Conservation (phyloP, 1,140 invertebrate species). For the Ceratosolen solmsi region DNA sequence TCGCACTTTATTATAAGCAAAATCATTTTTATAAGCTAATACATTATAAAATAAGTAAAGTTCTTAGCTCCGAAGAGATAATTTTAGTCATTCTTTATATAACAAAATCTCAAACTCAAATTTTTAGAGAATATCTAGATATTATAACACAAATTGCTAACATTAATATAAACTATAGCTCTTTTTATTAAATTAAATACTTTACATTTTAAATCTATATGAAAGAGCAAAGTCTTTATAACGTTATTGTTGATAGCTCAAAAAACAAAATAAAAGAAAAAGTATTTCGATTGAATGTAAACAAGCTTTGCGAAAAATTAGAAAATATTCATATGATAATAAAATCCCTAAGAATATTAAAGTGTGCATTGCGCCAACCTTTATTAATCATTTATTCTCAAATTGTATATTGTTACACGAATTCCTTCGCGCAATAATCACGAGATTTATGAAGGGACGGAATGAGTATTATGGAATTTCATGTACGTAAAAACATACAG, state of each 20-base stretch:
- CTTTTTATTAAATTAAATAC: not conserved
- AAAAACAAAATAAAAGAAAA: not conserved
- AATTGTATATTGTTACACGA: slow-evolving; percentile 36
- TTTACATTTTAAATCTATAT: not conserved
- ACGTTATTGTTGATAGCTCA: not conserved
- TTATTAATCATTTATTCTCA: slow-evolving; percentile 20
- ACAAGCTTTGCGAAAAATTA: not conserved
- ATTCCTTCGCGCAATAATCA: no score
- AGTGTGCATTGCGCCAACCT: slow-evolving; percentile 7
- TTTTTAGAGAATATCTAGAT: slow-evolving; percentile 8
- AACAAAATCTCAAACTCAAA: not conserved
- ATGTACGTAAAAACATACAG: slow-evolving; percentile 7
- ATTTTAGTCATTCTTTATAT: not conserved
- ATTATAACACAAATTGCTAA: not conserved
- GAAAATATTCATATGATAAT: not conserved
- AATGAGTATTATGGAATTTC: not conserved
- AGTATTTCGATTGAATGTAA: not conserved
- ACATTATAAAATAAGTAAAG: no score
- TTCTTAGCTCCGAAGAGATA: not conserved
- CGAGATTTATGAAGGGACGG: no score
- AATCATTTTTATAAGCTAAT: no score
- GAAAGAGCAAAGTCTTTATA: not conserved
- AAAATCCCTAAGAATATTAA: not conserved
- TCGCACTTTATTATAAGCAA: not conserved
- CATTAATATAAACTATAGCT: not conserved